Base-by-base conservation (phyloP, 1,140 invertebrate genomes). In the Nephotettix cincticeps region DNA sequence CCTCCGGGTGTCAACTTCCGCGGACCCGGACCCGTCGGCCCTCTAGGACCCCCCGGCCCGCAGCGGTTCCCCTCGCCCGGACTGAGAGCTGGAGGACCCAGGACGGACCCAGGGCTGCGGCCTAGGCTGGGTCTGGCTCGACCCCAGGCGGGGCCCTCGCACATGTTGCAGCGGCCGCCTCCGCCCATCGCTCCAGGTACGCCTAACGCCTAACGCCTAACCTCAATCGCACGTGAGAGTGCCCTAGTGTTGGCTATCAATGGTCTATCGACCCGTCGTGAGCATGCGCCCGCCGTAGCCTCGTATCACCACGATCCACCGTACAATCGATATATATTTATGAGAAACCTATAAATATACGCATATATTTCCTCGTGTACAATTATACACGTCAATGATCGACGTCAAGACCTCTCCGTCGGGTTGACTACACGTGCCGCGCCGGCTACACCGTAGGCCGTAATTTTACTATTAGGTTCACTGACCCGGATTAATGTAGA, bases 101-200 rank as follows among this genome's bases (percentile, higher is more conserved):
- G 66, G 66, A 72, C 61, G 74, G 72, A 23, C 68, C 36, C 43
- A 70, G 71, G 64, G 61, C 36, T 54, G 70, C 72, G 64, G 61
- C 74, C 14, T 67, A 66, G 29, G 72, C 76, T 51, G 70, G 36
- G 69, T 67, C 72, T 73, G 19, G 75, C 76, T 1, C 47, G 74
- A 45, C 75, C 74, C 36, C 56, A 51, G 70, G 71, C 23, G 43
- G 68, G 19, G 71, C 61, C 43, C 2, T 25, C 73, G 74, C 70
- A 73, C 73, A 0, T 71, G 65, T 28, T 75, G 76, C 69, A 76
- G 75, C 1, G 76, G 71, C 17, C 74, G 72, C 36, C 68, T 66
- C 61, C 51, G 75, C 64, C 75, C 72, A 64, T 47, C 71, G 43
- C 74, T 69, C 36, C 23, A 25, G 19, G 28, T 45, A 30, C 21